Evolutionary conservation across 2,888 invertebrate genomes (phyloP).

Genomic region (Ashinkailepas kermadecensis): DNA sequence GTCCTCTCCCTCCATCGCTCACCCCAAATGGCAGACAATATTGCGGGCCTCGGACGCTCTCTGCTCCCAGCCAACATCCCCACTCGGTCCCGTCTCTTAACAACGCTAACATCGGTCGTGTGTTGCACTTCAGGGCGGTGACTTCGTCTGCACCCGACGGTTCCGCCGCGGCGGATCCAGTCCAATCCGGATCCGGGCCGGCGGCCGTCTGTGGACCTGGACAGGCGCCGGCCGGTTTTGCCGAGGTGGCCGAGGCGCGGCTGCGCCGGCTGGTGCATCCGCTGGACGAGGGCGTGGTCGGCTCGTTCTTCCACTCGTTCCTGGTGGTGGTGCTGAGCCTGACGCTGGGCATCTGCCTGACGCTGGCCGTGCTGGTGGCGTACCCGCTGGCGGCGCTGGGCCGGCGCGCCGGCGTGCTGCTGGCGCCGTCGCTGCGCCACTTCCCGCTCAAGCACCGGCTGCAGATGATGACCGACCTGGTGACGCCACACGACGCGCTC

Average conservation of each 20-base stretch:
- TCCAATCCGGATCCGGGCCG: not conserved
- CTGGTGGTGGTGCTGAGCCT: conserved; percentile 43
- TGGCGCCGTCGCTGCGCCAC: conserved; percentile 37
- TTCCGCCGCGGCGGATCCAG: not conserved
- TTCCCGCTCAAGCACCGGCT: not conserved
- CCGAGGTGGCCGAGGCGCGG: conserved; percentile 37
- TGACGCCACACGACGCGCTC: conserved; percentile 41
- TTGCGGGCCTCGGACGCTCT: too few relatives aligned
- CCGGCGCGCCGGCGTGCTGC: conserved; percentile 37
- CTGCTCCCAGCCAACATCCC: not conserved
- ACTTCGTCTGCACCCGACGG: conserved; percentile 8
- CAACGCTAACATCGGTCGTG: too few relatives aligned
- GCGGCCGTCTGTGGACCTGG: not conserved
- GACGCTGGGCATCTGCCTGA: conserved; percentile 22
- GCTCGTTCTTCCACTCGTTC: conserved; percentile 40
- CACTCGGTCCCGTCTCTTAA: too few relatives aligned
- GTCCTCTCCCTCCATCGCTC: too few relatives aligned
- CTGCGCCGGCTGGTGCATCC: conserved; percentile 43
- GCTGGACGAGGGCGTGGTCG: conserved; percentile 42
- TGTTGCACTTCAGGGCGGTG: not conserved
- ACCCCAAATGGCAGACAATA: too few relatives aligned
- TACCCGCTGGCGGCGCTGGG: conserved; percentile 41
- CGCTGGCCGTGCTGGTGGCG: conserved; percentile 39
- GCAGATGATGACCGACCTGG: conserved; percentile 32
- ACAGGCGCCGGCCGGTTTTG: not conserved